phyloP scores from a whole-genome alignment of 2,113 vertebrate species.

The Rhinolophus sinicus region DNA sequence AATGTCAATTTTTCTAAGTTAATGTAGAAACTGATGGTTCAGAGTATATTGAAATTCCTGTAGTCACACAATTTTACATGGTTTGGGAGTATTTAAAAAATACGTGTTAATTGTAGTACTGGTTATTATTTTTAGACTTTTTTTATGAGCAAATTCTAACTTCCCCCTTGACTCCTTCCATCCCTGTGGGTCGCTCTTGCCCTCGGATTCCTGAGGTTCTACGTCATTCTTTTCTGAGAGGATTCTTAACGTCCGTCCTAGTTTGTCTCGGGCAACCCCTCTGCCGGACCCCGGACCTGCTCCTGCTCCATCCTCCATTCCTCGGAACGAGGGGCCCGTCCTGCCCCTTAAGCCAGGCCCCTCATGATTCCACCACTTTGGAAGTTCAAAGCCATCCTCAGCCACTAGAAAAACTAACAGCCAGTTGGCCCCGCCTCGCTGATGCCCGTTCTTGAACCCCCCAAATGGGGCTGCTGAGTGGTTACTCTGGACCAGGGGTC shows the following conservation, averaged over 20 bases:
- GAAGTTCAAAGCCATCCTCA: neutral
- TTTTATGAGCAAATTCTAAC: neutral
- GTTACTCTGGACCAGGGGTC: neutral
- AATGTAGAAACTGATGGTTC: neutral
- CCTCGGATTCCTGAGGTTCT: neutral
- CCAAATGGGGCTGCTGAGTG: neutral
- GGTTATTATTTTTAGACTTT: neutral
- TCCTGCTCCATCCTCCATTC: rapidly evolving
- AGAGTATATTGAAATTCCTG: neutral
- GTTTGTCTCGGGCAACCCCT: neutral
- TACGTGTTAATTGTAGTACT: neutral
- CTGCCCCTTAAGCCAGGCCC: too few relatives aligned
- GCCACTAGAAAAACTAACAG: rapidly evolving
- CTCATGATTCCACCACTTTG: neutral
- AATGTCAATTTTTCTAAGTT: neutral
- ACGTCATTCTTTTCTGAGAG: neutral
- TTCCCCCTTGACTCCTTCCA: neutral
- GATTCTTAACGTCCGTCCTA: neutral
- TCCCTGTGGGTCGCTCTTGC: neutral
- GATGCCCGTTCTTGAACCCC: neutral
- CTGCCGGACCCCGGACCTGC: neutral
- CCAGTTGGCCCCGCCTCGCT: neutral
- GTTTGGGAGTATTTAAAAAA: neutral
- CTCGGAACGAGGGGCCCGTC: neutral
- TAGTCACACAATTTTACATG: neutral